A percentile compares a stretch with the other conserved stretches of the same genome.
These are phyloP conservation scores for Ctenomys sociabilis DNA, from an alignment of 2,113 vertebrate species.

Conservation along the genomic window DNA sequence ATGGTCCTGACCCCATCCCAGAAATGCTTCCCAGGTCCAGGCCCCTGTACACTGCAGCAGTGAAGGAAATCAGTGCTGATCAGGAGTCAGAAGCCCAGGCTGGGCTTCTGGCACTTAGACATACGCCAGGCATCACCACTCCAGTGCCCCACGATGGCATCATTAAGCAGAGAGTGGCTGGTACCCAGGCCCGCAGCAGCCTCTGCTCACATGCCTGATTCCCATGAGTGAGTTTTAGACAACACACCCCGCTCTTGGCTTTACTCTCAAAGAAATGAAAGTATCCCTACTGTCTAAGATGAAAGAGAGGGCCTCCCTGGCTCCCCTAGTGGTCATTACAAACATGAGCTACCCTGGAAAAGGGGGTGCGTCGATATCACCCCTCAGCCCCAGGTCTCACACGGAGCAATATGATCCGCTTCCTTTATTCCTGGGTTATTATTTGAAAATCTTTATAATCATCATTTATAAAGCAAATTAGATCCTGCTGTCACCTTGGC, in stretches of 20 bases:
- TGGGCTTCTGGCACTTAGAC: neutral
- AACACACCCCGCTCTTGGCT: neutral
- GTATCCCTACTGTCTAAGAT: neutral
- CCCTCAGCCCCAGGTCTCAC: neutral
- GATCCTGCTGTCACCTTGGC: constrained; percentile 67
- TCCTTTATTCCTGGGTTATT: constrained; percentile 24
- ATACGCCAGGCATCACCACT: fast-evolving
- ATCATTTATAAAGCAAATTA: constrained; percentile 76
- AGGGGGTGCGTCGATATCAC: fast-evolving
- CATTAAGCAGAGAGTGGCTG: neutral
- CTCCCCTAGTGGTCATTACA: neutral
- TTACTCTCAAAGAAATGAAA: neutral
- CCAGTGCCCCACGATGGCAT: fast-evolving
- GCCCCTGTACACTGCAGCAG: no score
- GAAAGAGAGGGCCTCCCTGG: neutral
- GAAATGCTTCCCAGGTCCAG: neutral
- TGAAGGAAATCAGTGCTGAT: fast-evolving
- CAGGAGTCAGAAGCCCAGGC: neutral
- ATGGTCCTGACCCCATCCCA: neutral
- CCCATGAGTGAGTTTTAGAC: neutral
- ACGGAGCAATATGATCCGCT: neutral
- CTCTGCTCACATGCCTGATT: neutral
- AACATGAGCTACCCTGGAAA: neutral
- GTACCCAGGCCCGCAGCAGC: neutral
- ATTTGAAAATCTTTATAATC: constrained; percentile 61